A percentile compares a stretch with the other conserved stretches of the same genome.
phyloP scores from a whole-genome alignment of 2,797 vertebrate genomes.

The Echiichthys vipera region DNA sequence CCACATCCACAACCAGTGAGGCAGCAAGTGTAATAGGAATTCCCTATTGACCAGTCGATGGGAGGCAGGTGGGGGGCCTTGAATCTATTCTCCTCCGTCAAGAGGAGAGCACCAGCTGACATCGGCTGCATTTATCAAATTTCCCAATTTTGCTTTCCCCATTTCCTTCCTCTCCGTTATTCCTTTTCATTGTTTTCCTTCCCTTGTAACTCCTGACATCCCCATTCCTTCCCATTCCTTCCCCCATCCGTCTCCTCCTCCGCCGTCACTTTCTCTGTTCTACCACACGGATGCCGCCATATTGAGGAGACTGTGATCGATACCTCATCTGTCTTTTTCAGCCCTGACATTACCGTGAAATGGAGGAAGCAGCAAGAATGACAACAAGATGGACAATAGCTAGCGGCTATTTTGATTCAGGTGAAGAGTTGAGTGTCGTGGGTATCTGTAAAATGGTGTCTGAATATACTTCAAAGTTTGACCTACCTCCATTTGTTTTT shows the following conservation, averaged over 20 bases:
- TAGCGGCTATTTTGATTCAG: conserved; percentile 49
- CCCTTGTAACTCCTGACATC: conserved; percentile 11
- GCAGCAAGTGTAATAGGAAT: conserved; percentile 66
- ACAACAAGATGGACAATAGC: conserved; percentile 39
- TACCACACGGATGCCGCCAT: conserved; percentile 19
- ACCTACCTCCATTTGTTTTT: conserved; percentile 33
- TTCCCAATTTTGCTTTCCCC: conserved; percentile 28
- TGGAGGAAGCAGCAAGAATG: conserved; percentile 52
- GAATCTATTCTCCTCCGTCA: conserved; percentile 48
- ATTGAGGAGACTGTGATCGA: conserved; percentile 53
- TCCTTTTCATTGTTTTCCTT: conserved; percentile 12
- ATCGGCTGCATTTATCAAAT: conserved; percentile 54
- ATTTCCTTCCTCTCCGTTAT: conserved; percentile 11
- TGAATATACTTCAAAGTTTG: conserved; percentile 23
- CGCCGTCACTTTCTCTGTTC: not conserved
- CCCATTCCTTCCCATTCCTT: not conserved
- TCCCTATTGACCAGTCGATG: conserved; percentile 61
- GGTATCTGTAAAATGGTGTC: conserved; percentile 51
- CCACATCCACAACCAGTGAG: conserved; percentile 65
- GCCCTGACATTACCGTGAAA: conserved; percentile 49
- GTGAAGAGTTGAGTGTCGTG: conserved; percentile 30
- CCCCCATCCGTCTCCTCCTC: not conserved
- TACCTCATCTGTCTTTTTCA: conserved; percentile 55
- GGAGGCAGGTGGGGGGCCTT: conserved; percentile 60
- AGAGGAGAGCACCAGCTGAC: conserved; percentile 51